These are phyloP conservation scores for Abramis brama DNA, from an alignment of 2,113 vertebrate genomes.

Conservation along the genomic window DNA sequence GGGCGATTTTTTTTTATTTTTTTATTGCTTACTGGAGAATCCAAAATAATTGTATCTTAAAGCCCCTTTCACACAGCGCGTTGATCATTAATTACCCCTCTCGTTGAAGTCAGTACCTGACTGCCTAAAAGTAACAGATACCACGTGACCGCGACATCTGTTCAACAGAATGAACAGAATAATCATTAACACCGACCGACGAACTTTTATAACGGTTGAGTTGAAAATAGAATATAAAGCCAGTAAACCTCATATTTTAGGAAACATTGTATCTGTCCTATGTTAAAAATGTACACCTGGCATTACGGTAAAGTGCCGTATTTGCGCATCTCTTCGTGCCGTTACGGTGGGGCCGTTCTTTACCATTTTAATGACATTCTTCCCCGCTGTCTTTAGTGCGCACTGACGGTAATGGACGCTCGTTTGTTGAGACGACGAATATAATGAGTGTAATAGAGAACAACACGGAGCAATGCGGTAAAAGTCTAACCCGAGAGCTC, in stretches of 20 bases:
- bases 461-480: conserved; percentile 34
- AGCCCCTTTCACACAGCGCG: too few species aligned
- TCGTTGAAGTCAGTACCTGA: too few species aligned
- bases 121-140: background rate
- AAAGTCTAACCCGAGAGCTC: conserved; percentile 80
- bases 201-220: background rate
- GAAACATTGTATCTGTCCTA: background rate
- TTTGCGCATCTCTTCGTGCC: background rate
- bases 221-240: background rate
- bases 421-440: background rate
- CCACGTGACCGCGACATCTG: background rate
- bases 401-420: background rate
- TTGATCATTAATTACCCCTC: too few species aligned
- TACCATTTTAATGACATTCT: background rate
- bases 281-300: background rate
- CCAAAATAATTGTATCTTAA: background rate
- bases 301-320: background rate
- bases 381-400: background rate
- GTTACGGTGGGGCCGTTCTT: conserved; percentile 42
- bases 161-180: background rate
- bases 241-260: background rate
- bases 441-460: conserved; percentile 63
- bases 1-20: background rate
- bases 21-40: background rate
- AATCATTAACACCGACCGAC: background rate